Percentiles rank a stretch among this genome's conserved stretches.
phyloP scores from a whole-genome alignment of 2,888 invertebrate genomes.

The Theristus sp. region DNA sequence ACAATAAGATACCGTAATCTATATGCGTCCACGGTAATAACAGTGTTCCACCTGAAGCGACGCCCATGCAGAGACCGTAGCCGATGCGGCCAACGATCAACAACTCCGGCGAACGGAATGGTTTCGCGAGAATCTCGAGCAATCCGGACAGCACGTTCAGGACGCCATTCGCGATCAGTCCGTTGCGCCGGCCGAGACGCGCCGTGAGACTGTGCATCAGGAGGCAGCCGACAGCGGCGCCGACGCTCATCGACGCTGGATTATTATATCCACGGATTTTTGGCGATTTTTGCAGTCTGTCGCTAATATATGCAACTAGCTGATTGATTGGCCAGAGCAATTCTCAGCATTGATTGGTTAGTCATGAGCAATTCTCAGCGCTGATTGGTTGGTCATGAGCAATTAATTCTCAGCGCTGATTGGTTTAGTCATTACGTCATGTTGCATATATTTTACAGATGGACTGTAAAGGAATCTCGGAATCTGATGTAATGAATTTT shows the following conservation, averaged over 20 bases:
- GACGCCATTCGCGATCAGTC: constrained; percentile 21
- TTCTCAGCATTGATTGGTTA: too few species aligned
- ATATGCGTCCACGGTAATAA: constrained; percentile 23
- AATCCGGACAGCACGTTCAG: constrained; percentile 28
- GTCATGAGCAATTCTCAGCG: too few species aligned
- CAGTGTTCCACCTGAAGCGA: constrained; percentile 30
- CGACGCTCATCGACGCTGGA: constrained; percentile 27
- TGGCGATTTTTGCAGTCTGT: too few species aligned
- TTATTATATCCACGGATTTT: constrained; percentile 31
- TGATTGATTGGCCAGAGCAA: too few species aligned
- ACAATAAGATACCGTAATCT: too few species aligned
- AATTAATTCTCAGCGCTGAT: too few species aligned
- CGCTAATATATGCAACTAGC: too few species aligned
- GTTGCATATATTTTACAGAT: too few species aligned
- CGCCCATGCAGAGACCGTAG: constrained; percentile 20
- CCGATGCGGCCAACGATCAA: constrained; percentile 27
- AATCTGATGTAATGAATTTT: too few species aligned
- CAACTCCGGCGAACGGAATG: constrained; percentile 26
- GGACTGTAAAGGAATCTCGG: too few species aligned
- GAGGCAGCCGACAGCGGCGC: constrained; percentile 23
- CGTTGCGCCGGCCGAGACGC: constrained; percentile 29
- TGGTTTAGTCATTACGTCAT: too few species aligned
- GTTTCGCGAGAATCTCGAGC: constrained; percentile 30
- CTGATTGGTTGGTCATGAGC: too few species aligned
- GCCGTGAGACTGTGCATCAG: constrained; percentile 32